These are phyloP conservation scores for Drosophila willistoni DNA, from an alignment of 1,140 invertebrate species.

Conservation along the genomic window DNA sequence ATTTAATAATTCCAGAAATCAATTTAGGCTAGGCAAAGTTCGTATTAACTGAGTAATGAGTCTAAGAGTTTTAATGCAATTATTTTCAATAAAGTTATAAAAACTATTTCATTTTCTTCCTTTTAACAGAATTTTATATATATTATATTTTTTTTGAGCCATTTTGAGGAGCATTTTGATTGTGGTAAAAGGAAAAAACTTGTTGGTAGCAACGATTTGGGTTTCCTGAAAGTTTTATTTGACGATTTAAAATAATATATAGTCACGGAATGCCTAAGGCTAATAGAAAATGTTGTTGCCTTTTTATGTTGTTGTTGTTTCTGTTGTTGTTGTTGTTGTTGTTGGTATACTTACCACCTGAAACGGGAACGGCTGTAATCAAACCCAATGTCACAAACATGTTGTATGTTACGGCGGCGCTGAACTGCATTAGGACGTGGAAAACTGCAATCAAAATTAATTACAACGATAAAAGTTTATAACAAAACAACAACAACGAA, in stretches of 20 bases:
- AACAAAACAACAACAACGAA: constrained; percentile 33
- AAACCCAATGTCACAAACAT: constrained; percentile 96
- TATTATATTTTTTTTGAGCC: no score
- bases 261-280: constrained; percentile 52
- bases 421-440: constrained; percentile 95
- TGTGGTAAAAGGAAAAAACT: neutral
- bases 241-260: constrained; percentile 60
- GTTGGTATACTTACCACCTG: constrained; percentile 89
- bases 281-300: constrained; percentile 7
- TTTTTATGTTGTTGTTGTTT: constrained; percentile 6
- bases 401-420: constrained; percentile 94
- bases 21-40: no score
- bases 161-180: no score
- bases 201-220: neutral
- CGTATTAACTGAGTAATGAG: no score
- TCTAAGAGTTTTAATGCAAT: no score
- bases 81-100: no score
- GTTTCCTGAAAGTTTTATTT: constrained; percentile 42
- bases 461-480: constrained; percentile 62
- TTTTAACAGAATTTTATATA: no score
- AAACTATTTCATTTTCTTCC: neutral
- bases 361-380: constrained; percentile 95
- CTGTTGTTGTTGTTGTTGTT: constrained; percentile 7
- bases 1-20: no score
- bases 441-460: constrained; percentile 89